Evolutionary conservation across 2,888 invertebrate genomes (phyloP).

Genomic region (Bimastos eiseni): DNA sequence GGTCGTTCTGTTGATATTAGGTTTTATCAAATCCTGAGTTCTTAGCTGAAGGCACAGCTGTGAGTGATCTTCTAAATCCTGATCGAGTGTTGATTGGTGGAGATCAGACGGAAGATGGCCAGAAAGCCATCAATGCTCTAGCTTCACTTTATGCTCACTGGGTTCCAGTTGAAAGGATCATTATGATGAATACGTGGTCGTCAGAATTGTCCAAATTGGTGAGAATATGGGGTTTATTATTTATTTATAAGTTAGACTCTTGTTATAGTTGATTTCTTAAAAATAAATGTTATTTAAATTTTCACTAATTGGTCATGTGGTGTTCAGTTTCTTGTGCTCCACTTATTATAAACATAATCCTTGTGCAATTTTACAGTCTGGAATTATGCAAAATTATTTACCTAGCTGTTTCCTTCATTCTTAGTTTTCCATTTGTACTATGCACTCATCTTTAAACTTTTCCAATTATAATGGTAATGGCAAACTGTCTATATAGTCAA

Average conservation of each 20-base stretch:
- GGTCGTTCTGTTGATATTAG: constrained; percentile 43
- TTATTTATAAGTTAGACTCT: background rate
- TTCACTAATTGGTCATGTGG: background rate
- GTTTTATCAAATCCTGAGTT: constrained; percentile 98
- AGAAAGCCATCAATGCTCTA: constrained; percentile 76
- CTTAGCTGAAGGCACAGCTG: constrained; percentile 95
- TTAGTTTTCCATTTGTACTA: too few species aligned
- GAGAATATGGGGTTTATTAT: constrained; percentile 48
- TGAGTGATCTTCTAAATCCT: constrained; percentile 85
- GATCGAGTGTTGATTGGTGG: constrained; percentile 96
- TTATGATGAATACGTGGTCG: constrained; percentile 98
- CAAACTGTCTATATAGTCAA: too few species aligned
- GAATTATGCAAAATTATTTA: too few species aligned
- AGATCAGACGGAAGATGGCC: constrained; percentile 79
- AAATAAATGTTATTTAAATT: background rate
- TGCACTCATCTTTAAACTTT: too few species aligned
- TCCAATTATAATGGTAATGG: too few species aligned
- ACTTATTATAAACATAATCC: too few species aligned
- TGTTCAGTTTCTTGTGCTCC: background rate
- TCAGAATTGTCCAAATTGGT: constrained; percentile 95
- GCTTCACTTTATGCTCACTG: constrained; percentile 87
- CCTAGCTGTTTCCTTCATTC: too few species aligned
- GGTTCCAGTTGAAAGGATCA: constrained; percentile 88
- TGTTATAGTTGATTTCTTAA: background rate
- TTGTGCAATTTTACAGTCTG: too few species aligned